Percentiles rank a stretch among this genome's conserved stretches.
These are phyloP conservation scores for Bibio marci DNA, from an alignment of 2,888 invertebrate species.

Conservation along the genomic window DNA sequence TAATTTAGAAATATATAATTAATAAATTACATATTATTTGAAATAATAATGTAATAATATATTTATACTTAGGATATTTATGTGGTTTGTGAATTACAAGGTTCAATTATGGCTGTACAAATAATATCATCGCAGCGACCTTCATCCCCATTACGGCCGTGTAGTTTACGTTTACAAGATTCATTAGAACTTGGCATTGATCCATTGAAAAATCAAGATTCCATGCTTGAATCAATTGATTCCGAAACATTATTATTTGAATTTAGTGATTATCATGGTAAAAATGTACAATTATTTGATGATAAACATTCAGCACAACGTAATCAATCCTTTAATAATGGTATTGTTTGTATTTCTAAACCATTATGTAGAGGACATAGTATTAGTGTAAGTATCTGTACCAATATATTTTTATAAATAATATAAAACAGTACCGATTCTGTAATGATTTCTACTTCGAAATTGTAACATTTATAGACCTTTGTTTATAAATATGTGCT, in stretches of 20 bases:
- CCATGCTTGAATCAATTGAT: constrained; percentile 29
- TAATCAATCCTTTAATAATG: constrained; percentile 71
- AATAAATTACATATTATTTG: constrained; percentile 3
- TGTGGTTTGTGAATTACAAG: constrained; percentile 68
- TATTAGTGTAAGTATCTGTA: constrained; percentile 45
- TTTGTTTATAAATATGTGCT: no score
- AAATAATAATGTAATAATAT: not conserved
- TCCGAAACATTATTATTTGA: constrained; percentile 39
- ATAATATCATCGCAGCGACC: constrained; percentile 47
- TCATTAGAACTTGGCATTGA: constrained; percentile 42
- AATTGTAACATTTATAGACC: no score
- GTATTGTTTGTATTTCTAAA: constrained; percentile 49
- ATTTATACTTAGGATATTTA: constrained; percentile 46
- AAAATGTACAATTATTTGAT: constrained; percentile 53
- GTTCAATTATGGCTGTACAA: constrained; percentile 58
- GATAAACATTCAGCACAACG: constrained; percentile 53
- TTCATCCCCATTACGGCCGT: constrained; percentile 29
- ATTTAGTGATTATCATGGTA: constrained; percentile 68
- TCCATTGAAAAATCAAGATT: constrained; percentile 31
- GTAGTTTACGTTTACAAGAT: constrained; percentile 35
- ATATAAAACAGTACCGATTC: no score
- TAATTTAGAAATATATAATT: constrained; percentile 21
- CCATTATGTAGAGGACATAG: constrained; percentile 47
- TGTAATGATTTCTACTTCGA: no score
- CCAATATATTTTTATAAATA: no score